These are phyloP conservation scores for Coleophora deauratella DNA, from an alignment of 2,888 invertebrate genomes.

Conservation along the genomic window DNA sequence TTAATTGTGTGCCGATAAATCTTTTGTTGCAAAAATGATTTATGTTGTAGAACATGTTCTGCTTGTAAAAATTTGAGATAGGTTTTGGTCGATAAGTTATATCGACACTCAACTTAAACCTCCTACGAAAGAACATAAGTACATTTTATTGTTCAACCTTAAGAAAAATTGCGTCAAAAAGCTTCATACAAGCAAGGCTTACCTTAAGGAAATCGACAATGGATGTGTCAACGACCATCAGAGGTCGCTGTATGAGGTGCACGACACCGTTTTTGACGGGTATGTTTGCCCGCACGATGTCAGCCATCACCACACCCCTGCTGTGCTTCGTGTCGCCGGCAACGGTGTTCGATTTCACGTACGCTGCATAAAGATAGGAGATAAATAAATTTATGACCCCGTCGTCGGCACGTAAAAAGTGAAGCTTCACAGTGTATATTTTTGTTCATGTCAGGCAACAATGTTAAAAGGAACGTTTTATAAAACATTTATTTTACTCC, in stretches of 20 bases:
- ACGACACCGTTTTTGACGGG: constrained; percentile 94
- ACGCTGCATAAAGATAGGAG: constrained; percentile 71
- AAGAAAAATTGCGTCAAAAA: too few relatives aligned
- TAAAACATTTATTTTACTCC: too few relatives aligned
- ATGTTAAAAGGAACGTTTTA: too few relatives aligned
- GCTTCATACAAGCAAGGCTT: constrained; percentile 12
- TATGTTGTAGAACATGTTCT: neutral
- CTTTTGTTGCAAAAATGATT: constrained; percentile 6
- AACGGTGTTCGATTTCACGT: constrained; percentile 89
- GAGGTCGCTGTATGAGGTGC: constrained; percentile 91
- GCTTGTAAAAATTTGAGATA: too few relatives aligned
- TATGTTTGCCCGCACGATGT: constrained; percentile 91
- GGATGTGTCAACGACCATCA: constrained; percentile 93
- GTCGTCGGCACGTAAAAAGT: neutral
- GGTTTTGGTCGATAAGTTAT: too few relatives aligned
- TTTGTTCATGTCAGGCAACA: too few relatives aligned
- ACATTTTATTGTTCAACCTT: too few relatives aligned
- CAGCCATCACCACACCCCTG: constrained; percentile 88
- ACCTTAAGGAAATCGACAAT: constrained; percentile 91
- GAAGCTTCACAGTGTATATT: neutral
- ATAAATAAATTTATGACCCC: neutral
- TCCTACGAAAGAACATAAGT: too few relatives aligned
- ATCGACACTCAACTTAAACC: too few relatives aligned
- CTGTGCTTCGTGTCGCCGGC: constrained; percentile 85
- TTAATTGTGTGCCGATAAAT: too few relatives aligned